phyloP scores from a whole-genome alignment of 2,113 vertebrate species.

The Sarotherodon lohbergeri region DNA sequence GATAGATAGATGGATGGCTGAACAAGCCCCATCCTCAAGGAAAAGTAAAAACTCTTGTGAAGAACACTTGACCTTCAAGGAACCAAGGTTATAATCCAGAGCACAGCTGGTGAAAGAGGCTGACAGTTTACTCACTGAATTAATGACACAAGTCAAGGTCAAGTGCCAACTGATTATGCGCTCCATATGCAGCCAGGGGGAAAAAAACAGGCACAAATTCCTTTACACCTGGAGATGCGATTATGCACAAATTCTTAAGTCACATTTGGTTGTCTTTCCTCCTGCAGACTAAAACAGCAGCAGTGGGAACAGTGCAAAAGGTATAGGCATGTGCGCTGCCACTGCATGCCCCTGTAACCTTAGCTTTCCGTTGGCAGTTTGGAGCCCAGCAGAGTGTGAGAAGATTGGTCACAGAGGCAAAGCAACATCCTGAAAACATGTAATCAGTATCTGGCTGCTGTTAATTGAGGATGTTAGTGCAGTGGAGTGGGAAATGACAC shows the following conservation, averaged over 20 bases:
- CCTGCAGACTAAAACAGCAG: neutral
- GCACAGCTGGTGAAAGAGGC: conserved; percentile 63
- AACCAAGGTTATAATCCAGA: conserved; percentile 48
- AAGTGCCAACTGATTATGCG: conserved; percentile 58
- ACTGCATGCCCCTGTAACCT: neutral
- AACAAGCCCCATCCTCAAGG: neutral
- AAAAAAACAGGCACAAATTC: conserved; percentile 41
- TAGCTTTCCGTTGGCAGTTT: conserved; percentile 4
- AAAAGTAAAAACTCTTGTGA: conserved; percentile 23
- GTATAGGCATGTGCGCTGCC: neutral
- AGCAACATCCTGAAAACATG: conserved; percentile 64
- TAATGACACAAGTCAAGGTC: conserved; percentile 71
- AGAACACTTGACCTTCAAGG: conserved; percentile 52
- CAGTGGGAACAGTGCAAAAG: neutral
- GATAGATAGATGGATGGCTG: neutral
- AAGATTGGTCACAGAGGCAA: conserved; percentile 62
- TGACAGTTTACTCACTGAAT: conserved; percentile 65
- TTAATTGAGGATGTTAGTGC: conserved; percentile 75
- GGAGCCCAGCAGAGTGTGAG: conserved; percentile 56
- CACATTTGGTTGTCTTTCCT: conserved; percentile 19
- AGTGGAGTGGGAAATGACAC: conserved; percentile 70
- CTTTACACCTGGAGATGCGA: conserved; percentile 56
- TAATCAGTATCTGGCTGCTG: conserved; percentile 67
- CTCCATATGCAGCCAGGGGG: conserved; percentile 33
- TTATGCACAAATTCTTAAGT: conserved; percentile 38